phyloP scores from a whole-genome alignment of 2,113 vertebrate species.

The Epinephelus cyanopodus region DNA sequence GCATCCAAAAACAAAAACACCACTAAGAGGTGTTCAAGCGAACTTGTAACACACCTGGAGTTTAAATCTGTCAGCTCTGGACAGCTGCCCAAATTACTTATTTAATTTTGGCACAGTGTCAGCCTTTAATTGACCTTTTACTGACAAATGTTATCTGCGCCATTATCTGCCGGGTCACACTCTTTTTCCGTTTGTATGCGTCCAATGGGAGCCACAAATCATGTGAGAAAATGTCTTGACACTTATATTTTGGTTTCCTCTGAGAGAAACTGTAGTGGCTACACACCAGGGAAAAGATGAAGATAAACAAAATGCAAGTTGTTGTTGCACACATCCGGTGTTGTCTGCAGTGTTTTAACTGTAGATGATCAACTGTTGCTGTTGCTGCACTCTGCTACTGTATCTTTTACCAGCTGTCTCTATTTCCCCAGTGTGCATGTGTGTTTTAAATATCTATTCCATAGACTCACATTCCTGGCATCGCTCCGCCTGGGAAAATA shows the following conservation, averaged over 20 bases:
- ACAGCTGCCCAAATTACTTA: not conserved
- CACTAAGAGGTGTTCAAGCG: not conserved
- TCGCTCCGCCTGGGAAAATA: slow-evolving; percentile 48
- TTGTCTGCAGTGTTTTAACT: slow-evolving; percentile 64
- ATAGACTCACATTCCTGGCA: slow-evolving; percentile 51
- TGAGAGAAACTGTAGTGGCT: slow-evolving; percentile 8
- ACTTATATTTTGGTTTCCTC: slow-evolving; percentile 19
- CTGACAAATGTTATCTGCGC: not conserved
- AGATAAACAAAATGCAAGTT: slow-evolving; percentile 18
- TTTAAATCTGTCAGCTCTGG: slow-evolving; percentile 11
- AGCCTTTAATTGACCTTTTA: slow-evolving; percentile 5
- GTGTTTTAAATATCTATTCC: slow-evolving; percentile 60
- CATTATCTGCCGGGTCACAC: not conserved
- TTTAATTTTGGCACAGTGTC: not conserved
- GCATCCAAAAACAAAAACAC: slow-evolving; percentile 10
- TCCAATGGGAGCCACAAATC: not conserved
- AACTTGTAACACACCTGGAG: slow-evolving; percentile 32
- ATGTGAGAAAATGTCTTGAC: slow-evolving; percentile 11
- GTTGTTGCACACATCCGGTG: slow-evolving; percentile 51
- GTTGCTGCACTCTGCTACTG: slow-evolving; percentile 36
- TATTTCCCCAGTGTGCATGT: slow-evolving; percentile 21
- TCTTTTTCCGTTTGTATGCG: not conserved
- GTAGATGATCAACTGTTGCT: slow-evolving; percentile 67
- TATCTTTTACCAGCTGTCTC: slow-evolving; percentile 54
- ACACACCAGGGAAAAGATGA: slow-evolving; percentile 19